These are phyloP conservation scores for Tachypleus tridentatus DNA, from an alignment of 1,140 invertebrate genomes.

Conservation along the genomic window DNA sequence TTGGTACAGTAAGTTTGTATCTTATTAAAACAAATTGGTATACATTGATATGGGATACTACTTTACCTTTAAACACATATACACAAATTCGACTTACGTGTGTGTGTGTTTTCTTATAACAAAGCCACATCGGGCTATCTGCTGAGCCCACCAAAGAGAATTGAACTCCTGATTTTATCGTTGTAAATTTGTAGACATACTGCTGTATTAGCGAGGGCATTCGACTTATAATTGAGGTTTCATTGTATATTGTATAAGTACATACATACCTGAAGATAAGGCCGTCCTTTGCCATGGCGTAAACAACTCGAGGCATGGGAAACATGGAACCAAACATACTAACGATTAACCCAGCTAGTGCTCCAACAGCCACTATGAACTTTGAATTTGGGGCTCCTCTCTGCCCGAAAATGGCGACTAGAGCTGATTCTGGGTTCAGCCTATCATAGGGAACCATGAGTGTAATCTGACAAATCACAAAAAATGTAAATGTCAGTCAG, in stretches of 20 bases:
- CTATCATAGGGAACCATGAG: constrained; percentile 63
- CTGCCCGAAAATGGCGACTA: constrained; percentile 83
- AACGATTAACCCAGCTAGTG: constrained; percentile 75
- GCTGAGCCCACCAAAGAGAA: background rate
- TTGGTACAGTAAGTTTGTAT: too few relatives aligned
- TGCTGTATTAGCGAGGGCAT: too few relatives aligned
- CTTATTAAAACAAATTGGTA: too few relatives aligned
- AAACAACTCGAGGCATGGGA: constrained; percentile 85
- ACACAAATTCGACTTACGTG: too few relatives aligned
- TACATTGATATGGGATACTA: too few relatives aligned
- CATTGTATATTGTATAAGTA: background rate
- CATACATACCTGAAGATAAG: constrained; percentile 59
- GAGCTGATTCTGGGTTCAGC: constrained; percentile 67
- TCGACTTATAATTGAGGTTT: too few relatives aligned
- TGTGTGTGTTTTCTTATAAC: too few relatives aligned
- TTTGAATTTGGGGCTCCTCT: constrained; percentile 68
- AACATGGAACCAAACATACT: constrained; percentile 93
- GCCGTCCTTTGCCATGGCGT: constrained; percentile 87
- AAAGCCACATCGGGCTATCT: background rate
- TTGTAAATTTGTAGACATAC: too few relatives aligned
- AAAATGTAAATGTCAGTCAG: too few relatives aligned
- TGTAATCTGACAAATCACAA: constrained; percentile 34
- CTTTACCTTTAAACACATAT: too few relatives aligned
- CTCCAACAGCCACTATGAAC: constrained; percentile 77
- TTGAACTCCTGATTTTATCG: too few relatives aligned